Base-by-base conservation (phyloP, 2,888 invertebrate genomes). In the Dendrolimus pini region DNA sequence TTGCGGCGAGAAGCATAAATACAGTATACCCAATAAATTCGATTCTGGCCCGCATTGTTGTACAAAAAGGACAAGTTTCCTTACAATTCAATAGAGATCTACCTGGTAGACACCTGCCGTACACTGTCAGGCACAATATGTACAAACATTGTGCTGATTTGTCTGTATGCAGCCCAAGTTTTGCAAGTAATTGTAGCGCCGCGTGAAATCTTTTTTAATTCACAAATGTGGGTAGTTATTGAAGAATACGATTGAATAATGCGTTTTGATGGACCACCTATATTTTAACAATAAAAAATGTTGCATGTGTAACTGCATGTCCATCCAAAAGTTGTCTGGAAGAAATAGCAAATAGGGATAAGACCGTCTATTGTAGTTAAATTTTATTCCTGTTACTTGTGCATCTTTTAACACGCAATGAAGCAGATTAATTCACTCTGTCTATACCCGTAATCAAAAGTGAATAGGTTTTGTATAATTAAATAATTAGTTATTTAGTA, bases 71-170 rank as follows among this genome's bases (percentile, higher is more conserved):
- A 83, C 81, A 71, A 62, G 71, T 47, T 47, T 47, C 47, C 47
- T 82, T 82, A 82, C 65, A 66, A 62, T 67, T 80, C 76, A 82
- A 85, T 78, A 73, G 78, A 70, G 70, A 70, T 75, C 82, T 87
- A 88, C 89, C 89, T 89, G 67, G 61, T 67, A 65, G 80, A 64
- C 86, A 87, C 87, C 89, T 86, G 88, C 85, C 82, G 62, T 56
- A 54, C 41, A 57, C 54, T 65, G 68, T 66, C 54, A 56, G 55
- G 54, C 54, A 62, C 52, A 58, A 14, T 56, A 30, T 55, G 56
- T 54, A 54, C 58, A 56, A 60, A 62, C 59, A 47, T 47, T 47
- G 47, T 47, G 9, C 47, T 47, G 47, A 47, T 30, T 30, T 30
- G 30, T 47, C 47, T 9, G 47, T 12, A 47, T 47, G 47, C 47